Percentiles rank a stretch among this genome's conserved stretches.
phyloP scores from a whole-genome alignment of 30 jellyfish, hydroid and myxozoan genomes.

The Sanderia malayensis region DNA sequence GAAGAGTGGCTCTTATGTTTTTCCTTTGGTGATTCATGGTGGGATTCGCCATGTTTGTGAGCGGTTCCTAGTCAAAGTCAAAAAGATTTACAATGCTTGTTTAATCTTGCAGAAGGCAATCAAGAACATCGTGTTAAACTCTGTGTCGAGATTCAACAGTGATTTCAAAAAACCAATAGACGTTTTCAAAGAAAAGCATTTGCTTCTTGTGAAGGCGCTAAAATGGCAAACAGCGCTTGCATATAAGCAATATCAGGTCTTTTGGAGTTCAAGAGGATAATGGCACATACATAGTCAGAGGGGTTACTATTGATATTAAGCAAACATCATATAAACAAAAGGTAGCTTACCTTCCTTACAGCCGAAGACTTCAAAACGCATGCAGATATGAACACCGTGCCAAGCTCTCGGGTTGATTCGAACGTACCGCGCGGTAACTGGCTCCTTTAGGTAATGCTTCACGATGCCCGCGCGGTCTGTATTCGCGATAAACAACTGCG shows the following conservation, averaged over 20 bases:
- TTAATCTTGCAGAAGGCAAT: no score
- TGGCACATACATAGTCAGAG: no score
- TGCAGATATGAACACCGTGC: slow-evolving; percentile 96
- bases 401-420: slow-evolving; percentile 97
- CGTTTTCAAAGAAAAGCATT: no score
- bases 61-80: slow-evolving; percentile 21
- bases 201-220: no score
- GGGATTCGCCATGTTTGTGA: slow-evolving; percentile 34
- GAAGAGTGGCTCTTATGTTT: slow-evolving; percentile 37
- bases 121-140: no score
- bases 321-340: not conserved
- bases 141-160: no score
- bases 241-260: no score
- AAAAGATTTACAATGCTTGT: no score
- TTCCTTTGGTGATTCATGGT: slow-evolving; percentile 24
- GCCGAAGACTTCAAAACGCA: slow-evolving; percentile 94
- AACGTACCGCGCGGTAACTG: slow-evolving; percentile 86
- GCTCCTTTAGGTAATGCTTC: slow-evolving; percentile 83
- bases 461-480: slow-evolving; percentile 85
- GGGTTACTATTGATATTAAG: no score
- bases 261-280: no score
- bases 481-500: slow-evolving; percentile 80
- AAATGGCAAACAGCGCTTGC: no score
- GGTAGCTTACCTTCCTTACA: slow-evolving; percentile 80
- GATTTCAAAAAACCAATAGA: no score